Conservation (phyloP, 2,888 invertebrate species). For the Leucoma salicis region DNA sequence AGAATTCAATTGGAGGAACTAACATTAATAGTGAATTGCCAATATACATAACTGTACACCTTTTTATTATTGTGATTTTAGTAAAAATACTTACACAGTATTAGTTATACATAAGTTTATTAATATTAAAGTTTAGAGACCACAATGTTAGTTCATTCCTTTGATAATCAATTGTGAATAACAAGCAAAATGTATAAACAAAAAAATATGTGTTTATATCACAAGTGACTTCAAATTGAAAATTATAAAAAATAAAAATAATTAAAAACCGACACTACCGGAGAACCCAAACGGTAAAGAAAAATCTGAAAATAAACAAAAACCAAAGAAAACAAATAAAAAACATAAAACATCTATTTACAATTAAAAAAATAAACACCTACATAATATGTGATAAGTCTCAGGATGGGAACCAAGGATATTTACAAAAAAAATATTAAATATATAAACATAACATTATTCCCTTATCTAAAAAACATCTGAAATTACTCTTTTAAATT, state of each 20-base stretch:
- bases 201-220: slow-evolving; percentile 23
- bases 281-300: slow-evolving; percentile 70
- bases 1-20: slow-evolving; percentile 46
- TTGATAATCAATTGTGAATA: slow-evolving; percentile 47
- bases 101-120: slow-evolving; percentile 8
- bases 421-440: slow-evolving; percentile 16
- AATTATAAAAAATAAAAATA: slow-evolving; percentile 39
- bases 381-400: background rate
- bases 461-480: too few species aligned
- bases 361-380: slow-evolving; percentile 20
- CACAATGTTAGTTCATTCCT: slow-evolving; percentile 56
- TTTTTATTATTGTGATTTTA: slow-evolving; percentile 16
- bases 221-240: slow-evolving; percentile 47
- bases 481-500: too few species aligned
- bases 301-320: slow-evolving; percentile 66
- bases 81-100: slow-evolving; percentile 12
- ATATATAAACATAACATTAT: slow-evolving; percentile 1
- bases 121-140: background rate
- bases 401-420: slow-evolving; percentile 8
- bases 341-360: slow-evolving; percentile 20
- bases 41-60: slow-evolving; percentile 11
- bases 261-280: slow-evolving; percentile 66
- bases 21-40: slow-evolving; percentile 51
- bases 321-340: slow-evolving; percentile 43
- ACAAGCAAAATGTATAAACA: background rate